Conservation (phyloP, 2,113 vertebrate species). For the Semicossyphus pulcher region DNA sequence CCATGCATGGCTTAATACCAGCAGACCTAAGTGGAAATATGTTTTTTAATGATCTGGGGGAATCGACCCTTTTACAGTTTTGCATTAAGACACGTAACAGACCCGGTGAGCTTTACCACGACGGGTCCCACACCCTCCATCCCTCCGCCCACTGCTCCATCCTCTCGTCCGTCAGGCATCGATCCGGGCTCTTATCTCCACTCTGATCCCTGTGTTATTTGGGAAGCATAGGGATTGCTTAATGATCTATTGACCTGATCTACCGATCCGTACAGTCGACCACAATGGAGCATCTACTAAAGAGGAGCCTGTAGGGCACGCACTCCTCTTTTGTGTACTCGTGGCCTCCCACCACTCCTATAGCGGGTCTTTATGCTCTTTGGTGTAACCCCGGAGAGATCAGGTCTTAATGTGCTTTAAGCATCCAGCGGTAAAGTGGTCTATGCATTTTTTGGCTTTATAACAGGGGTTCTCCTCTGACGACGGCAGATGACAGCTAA, state of each 20-base stretch:
- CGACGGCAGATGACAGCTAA: slow-evolving; percentile 30
- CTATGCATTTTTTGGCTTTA: slow-evolving; percentile 55
- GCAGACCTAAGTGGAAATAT: neutral
- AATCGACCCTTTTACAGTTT: slow-evolving; percentile 13
- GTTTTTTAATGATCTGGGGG: slow-evolving; percentile 10
- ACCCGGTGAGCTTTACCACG: neutral
- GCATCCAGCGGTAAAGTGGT: slow-evolving; percentile 71
- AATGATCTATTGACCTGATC: slow-evolving; percentile 82
- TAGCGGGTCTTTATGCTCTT: slow-evolving; percentile 39
- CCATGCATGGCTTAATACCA: neutral
- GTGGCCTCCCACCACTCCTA: slow-evolving; percentile 27
- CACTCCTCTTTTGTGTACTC: slow-evolving; percentile 32
- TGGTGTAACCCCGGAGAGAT: slow-evolving; percentile 61
- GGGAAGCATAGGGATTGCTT: slow-evolving; percentile 78
- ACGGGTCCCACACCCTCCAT: slow-evolving; percentile 10
- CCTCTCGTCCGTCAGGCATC: slow-evolving; percentile 63
- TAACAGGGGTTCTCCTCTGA: slow-evolving; percentile 35
- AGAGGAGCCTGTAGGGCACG: slow-evolving; percentile 62
- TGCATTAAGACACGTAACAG: slow-evolving; percentile 10
- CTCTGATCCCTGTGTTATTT: slow-evolving; percentile 82
- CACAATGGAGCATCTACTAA: slow-evolving; percentile 71
- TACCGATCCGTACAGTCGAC: slow-evolving; percentile 75
- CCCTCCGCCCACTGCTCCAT: slow-evolving; percentile 8
- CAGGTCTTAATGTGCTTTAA: slow-evolving; percentile 69
- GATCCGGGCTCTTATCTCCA: slow-evolving; percentile 78